phyloP scores from a whole-genome alignment of 53 echinoderm and acorn worm genomes.

The Zoroaster sp. region DNA sequence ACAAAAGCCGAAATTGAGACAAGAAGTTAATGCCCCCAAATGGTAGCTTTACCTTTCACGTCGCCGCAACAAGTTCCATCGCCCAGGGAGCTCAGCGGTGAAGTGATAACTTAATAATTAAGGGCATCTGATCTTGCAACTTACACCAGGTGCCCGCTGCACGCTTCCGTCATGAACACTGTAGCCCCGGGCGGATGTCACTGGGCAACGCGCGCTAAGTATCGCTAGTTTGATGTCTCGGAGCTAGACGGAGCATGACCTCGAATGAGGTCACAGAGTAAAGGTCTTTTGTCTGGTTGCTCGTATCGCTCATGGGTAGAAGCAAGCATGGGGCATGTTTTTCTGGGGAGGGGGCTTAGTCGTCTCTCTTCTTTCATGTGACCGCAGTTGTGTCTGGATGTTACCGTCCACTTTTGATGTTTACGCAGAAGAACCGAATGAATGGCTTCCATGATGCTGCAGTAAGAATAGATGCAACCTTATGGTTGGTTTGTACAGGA shows the following conservation, averaged over 20 bases:
- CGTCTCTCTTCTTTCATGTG: too few relatives aligned
- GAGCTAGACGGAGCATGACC: conserved; percentile 44
- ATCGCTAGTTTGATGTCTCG: conserved; percentile 4
- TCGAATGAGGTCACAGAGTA: conserved; percentile 31
- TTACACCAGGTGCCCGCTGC: conserved; percentile 37
- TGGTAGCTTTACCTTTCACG: background rate
- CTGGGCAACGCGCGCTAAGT: background rate
- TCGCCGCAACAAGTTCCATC: background rate
- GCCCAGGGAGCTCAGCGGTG: background rate
- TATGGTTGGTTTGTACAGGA: too few relatives aligned
- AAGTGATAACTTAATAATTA: conserved; percentile 42
- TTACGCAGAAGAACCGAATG: too few relatives aligned
- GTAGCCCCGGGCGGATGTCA: background rate
- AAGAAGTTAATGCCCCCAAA: conserved; percentile 5
- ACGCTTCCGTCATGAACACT: conserved; percentile 6
- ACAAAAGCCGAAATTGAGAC: background rate
- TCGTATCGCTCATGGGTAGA: background rate
- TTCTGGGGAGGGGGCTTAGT: background rate
- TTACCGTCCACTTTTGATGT: too few relatives aligned
- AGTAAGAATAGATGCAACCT: too few relatives aligned
- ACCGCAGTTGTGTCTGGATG: too few relatives aligned
- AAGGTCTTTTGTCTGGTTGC: background rate
- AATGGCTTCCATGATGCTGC: too few relatives aligned
- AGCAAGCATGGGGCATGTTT: conserved; percentile 7
- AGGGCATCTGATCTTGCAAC: conserved; percentile 29